Conservation (phyloP, 2,797 vertebrate species). For the Gymnocypris eckloni region DNA sequence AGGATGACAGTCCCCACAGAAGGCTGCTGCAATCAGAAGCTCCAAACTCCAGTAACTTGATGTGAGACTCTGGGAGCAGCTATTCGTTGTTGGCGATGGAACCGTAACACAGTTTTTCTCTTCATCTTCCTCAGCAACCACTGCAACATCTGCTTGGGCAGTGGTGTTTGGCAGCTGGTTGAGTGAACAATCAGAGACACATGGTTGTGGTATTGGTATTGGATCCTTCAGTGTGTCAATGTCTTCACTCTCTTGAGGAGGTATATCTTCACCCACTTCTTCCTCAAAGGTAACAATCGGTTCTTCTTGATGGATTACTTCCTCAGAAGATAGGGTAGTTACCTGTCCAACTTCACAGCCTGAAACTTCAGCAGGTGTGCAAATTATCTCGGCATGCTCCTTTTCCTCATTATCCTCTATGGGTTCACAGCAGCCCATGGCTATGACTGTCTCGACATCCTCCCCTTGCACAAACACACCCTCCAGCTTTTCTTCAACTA, state of each 20-base stretch:
- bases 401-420: slow-evolving; percentile 62
- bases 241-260: slow-evolving; percentile 52
- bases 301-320: slow-evolving; percentile 67
- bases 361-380: slow-evolving; percentile 68
- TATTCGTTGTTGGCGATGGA: slow-evolving; percentile 54
- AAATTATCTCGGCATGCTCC: slow-evolving; percentile 60
- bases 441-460: slow-evolving; percentile 62
- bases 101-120: slow-evolving; percentile 61
- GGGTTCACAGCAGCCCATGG: slow-evolving; percentile 68
- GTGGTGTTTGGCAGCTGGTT: slow-evolving; percentile 57
- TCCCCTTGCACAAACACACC: slow-evolving; percentile 64
- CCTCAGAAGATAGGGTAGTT: slow-evolving; percentile 66
- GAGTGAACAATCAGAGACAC: slow-evolving; percentile 61
- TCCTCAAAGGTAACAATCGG: slow-evolving; percentile 73
- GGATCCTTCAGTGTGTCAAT: slow-evolving; percentile 64
- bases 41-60: slow-evolving; percentile 87
- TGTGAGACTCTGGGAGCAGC: slow-evolving; percentile 65
- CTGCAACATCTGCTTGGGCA: slow-evolving; percentile 56
- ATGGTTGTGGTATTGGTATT: slow-evolving; percentile 64
- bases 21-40: slow-evolving; percentile 88
- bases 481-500: slow-evolving; percentile 55
- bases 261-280: slow-evolving; percentile 63
- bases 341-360: slow-evolving; percentile 70
- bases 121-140: slow-evolving; percentile 42
- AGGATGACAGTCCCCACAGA: slow-evolving; percentile 80